phyloP scores from a whole-genome alignment of 1,140 invertebrate species.

The Hestina assimilis region DNA sequence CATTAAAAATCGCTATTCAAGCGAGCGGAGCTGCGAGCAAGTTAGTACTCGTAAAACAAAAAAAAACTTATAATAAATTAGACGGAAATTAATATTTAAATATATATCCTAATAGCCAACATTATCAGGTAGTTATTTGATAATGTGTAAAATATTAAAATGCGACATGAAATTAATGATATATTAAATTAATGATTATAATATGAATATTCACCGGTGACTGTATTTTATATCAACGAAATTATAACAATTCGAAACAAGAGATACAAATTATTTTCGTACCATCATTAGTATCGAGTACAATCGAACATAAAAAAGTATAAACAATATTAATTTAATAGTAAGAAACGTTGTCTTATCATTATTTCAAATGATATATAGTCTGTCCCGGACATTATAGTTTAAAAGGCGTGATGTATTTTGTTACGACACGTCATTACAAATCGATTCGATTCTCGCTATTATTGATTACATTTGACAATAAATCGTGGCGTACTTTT shows the following conservation, averaged over 20 bases:
- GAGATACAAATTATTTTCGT: background rate
- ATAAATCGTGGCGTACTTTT: slow-evolving; percentile 50
- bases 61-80: no score
- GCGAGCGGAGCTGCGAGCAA: no score
- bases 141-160: background rate
- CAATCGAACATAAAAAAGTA: background rate
- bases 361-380: slow-evolving; percentile 55
- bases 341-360: slow-evolving; percentile 4
- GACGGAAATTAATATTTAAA: no score
- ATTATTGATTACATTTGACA: slow-evolving; percentile 63
- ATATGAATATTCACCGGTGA: no score
- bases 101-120: no score
- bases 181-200: no score
- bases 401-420: slow-evolving; percentile 53
- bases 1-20: no score
- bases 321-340: slow-evolving; percentile 7
- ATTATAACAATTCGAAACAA: no score
- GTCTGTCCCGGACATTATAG: slow-evolving; percentile 50
- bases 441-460: slow-evolving; percentile 48
- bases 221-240: no score
- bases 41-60: no score
- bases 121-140: no score
- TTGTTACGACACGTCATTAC: slow-evolving; percentile 60
- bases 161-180: background rate
- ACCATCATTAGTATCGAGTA: background rate